Conservation (phyloP, 2,113 vertebrate species). For the Archocentrus centrarchus region DNA sequence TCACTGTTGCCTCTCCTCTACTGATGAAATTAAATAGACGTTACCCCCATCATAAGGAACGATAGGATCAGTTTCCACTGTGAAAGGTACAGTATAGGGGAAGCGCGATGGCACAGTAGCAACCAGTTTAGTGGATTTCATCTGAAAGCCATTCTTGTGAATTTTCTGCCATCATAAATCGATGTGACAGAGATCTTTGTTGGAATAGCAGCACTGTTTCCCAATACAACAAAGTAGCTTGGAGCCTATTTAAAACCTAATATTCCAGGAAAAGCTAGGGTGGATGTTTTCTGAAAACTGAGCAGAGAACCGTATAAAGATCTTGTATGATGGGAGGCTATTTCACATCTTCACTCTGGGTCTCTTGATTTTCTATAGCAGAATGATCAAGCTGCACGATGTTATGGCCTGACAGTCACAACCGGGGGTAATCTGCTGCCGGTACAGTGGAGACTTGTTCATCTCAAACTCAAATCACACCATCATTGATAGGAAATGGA, state of each 20-base stretch:
- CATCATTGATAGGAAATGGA: slow-evolving; percentile 58
- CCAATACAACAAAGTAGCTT: slow-evolving; percentile 66
- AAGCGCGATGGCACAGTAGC: slow-evolving; percentile 55
- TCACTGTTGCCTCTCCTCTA: slow-evolving; percentile 54
- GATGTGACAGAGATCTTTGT: slow-evolving; percentile 54
- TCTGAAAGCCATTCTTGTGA: slow-evolving; percentile 70
- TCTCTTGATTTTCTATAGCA: background rate
- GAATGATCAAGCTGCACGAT: background rate
- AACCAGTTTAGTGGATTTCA: slow-evolving; percentile 53
- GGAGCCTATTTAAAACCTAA: slow-evolving; percentile 48
- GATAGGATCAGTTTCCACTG: slow-evolving; percentile 70
- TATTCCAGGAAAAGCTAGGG: slow-evolving; percentile 32
- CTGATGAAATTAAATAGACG: slow-evolving; percentile 66
- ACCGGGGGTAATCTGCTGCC: slow-evolving; percentile 25
- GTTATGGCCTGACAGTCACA: background rate
- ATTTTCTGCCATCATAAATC: slow-evolving; percentile 57
- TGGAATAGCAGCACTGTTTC: slow-evolving; percentile 67
- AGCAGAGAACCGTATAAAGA: slow-evolving; percentile 73
- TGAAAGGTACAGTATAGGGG: slow-evolving; percentile 37
- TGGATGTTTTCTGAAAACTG: slow-evolving; percentile 59
- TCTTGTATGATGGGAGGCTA: slow-evolving; percentile 47
- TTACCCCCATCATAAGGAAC: slow-evolving; percentile 35
- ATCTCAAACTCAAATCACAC: slow-evolving; percentile 45
- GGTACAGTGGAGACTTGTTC: slow-evolving; percentile 40
- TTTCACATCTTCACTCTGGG: slow-evolving; percentile 19